A percentile compares a stretch with the other conserved stretches of the same genome.
phyloP scores from a whole-genome alignment of 1,140 invertebrate species.

The Helicoverpa zea region DNA sequence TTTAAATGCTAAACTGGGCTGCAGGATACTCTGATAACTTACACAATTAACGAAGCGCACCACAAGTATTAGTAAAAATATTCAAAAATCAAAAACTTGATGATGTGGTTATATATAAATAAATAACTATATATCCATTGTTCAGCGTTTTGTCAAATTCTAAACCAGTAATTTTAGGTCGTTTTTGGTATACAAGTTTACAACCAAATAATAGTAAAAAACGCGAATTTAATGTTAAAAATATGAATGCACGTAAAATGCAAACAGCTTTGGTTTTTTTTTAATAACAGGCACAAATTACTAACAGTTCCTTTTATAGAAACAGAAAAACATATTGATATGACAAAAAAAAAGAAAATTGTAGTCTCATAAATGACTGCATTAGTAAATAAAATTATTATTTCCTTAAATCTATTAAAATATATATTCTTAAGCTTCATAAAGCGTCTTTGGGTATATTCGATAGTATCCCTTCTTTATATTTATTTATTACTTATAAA shows the following conservation, averaged over 20 bases:
- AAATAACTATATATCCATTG: no score
- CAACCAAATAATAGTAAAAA: background rate
- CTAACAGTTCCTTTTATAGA: slow-evolving; percentile 7
- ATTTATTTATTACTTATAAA: slow-evolving; percentile 15
- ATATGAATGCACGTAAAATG: slow-evolving; percentile 27
- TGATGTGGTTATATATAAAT: background rate
- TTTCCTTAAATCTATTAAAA: slow-evolving; percentile 6
- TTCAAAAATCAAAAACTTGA: background rate
- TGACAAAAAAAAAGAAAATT: slow-evolving; percentile 8
- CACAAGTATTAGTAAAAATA: background rate
- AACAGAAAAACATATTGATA: slow-evolving; percentile 5
- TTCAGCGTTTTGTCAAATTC: no score
- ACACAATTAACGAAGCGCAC: background rate
- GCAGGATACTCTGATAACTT: background rate
- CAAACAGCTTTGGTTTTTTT: background rate
- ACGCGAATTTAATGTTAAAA: background rate
- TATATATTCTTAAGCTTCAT: slow-evolving; percentile 48
- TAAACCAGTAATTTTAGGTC: no score
- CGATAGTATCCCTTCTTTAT: slow-evolving; percentile 30
- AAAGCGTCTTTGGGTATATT: slow-evolving; percentile 71
- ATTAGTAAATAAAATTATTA: slow-evolving; percentile 34
- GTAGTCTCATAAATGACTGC: background rate
- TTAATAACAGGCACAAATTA: background rate
- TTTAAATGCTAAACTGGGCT: slow-evolving; percentile 11
- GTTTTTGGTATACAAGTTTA: no score